Evolutionary conservation across 2,888 invertebrate species (phyloP).

Genomic region (Amphipyra berbera): DNA sequence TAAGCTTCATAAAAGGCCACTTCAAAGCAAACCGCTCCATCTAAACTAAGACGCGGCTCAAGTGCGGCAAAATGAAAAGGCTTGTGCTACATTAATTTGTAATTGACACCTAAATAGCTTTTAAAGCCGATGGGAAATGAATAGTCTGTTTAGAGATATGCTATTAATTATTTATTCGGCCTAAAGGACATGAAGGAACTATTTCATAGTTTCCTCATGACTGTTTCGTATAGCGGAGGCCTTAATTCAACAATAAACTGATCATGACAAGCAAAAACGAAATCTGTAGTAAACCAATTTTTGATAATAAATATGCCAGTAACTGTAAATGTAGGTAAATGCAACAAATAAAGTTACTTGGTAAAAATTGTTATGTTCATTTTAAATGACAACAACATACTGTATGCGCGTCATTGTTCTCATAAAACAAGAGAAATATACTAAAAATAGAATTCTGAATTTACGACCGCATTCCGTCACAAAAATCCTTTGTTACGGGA

Average conservation of each 20-base stretch:
- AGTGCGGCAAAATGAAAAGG: slow-evolving; percentile 41
- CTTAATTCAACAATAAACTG: too few species aligned
- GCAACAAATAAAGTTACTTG: too few species aligned
- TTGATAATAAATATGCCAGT: too few species aligned
- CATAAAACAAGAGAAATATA: slow-evolving; percentile 32
- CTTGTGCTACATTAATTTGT: slow-evolving; percentile 28
- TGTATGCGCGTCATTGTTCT: slow-evolving; percentile 33
- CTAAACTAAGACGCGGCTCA: slow-evolving; percentile 41
- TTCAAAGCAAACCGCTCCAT: slow-evolving; percentile 54
- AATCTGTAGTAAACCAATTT: too few species aligned
- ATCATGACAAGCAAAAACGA: too few species aligned
- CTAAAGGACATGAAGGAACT: too few species aligned
- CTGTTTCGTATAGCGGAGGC: too few species aligned
- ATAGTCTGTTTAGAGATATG: slow-evolving; percentile 1
- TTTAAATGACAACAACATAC: too few species aligned
- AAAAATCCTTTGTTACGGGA: slow-evolving; percentile 40
- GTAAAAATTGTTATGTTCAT: too few species aligned
- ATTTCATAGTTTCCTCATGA: too few species aligned
- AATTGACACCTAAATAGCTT: slow-evolving; percentile 51
- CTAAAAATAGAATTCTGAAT: slow-evolving; percentile 37
- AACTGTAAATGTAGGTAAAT: too few species aligned
- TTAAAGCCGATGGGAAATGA: slow-evolving; percentile 12
- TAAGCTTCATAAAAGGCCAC: slow-evolving; percentile 47
- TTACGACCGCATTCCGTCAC: slow-evolving; percentile 33
- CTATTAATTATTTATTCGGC: background rate